Evolutionary conservation across 2,113 vertebrate genomes (phyloP).

Genomic region (Pygoscelis adeliae): DNA sequence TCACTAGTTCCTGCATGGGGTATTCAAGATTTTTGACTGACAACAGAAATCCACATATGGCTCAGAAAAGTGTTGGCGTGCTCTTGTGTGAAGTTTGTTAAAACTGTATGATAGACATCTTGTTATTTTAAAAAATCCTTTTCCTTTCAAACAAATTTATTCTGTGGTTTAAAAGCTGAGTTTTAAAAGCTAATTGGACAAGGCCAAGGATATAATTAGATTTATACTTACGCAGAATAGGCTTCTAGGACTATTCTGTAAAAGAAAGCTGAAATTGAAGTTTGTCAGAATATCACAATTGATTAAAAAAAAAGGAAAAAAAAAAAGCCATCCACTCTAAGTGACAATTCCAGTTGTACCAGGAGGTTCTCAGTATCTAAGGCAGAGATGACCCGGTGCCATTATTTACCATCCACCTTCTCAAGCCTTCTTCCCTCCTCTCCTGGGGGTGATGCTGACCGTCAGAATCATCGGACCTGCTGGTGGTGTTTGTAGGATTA

Average conservation of each 20-base stretch:
- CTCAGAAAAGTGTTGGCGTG: conserved; percentile 38
- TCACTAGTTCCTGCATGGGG: conserved; percentile 2
- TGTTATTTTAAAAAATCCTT: conserved; percentile 9
- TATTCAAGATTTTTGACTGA: conserved; percentile 22
- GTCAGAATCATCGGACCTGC: background rate
- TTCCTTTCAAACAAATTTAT: conserved; percentile 17
- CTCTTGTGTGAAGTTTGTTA: conserved; percentile 34
- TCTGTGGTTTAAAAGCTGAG: background rate
- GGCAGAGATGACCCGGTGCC: background rate
- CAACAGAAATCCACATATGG: conserved; percentile 56
- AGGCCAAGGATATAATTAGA: conserved; percentile 26
- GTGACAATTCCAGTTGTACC: background rate
- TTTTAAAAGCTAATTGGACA: conserved; percentile 31
- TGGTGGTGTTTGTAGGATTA: background rate
- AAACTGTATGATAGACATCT: conserved; percentile 44
- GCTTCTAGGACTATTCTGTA: background rate
- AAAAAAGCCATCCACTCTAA: background rate
- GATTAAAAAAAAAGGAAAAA: background rate
- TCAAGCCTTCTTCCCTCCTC: background rate
- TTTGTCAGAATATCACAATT: background rate
- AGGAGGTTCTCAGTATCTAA: background rate
- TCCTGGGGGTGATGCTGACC: background rate
- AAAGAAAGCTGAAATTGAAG: background rate
- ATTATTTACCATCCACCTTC: background rate
- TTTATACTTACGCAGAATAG: background rate